Conservation (phyloP, 2,888 invertebrate species). For the Tipula vernalis region DNA sequence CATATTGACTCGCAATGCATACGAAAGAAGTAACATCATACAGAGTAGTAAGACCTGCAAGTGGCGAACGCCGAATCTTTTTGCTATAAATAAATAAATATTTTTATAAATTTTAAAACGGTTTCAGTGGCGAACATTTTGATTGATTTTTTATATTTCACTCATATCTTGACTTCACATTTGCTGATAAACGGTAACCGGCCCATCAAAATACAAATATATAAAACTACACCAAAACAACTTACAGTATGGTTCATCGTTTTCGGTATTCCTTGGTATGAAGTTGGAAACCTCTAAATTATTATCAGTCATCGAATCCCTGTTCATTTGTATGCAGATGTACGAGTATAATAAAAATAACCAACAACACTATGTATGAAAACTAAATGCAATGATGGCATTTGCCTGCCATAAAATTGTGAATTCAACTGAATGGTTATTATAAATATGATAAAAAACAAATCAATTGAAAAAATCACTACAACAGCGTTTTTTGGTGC, state of each 20-base stretch:
- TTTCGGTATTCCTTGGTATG: not conserved
- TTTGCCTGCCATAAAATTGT: not conserved
- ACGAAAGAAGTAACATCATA: constrained; percentile 24
- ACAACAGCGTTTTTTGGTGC: not conserved
- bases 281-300: not conserved
- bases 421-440: not conserved
- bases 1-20: constrained; percentile 49
- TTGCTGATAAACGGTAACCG: not conserved
- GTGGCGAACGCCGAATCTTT: constrained; percentile 17
- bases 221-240: not conserved
- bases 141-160: too few relatives aligned
- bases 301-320: not conserved
- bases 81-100: not conserved
- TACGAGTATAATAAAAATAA: not conserved
- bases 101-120: not conserved
- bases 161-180: too few relatives aligned
- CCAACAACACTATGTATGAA: not conserved
- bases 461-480: not conserved
- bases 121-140: not conserved
- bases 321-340: not conserved
- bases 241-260: not conserved
- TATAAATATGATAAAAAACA: not conserved
- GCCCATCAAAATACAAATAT: not conserved
- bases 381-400: not conserved
- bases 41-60: not conserved